A percentile compares a stretch with the other conserved stretches of the same genome.
Evolutionary conservation across 2,888 invertebrate genomes (phyloP).

Genomic region (Acanthosepion esculentum): DNA sequence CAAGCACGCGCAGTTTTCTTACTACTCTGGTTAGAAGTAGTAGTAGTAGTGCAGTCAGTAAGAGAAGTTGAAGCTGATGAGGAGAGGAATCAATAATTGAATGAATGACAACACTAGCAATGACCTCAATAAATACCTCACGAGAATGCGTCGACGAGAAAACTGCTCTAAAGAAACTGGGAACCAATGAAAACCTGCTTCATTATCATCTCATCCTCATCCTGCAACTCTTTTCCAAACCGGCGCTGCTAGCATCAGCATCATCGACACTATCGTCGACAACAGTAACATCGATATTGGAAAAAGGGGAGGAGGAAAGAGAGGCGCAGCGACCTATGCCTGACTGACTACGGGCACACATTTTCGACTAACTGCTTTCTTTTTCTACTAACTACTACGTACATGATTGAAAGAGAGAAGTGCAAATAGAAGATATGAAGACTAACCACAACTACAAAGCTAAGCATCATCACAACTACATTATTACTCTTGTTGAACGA

Average conservation of each 20-base stretch:
- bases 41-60: neutral
- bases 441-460: neutral
- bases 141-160: conserved; percentile 45
- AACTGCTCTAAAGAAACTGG: conserved; percentile 43
- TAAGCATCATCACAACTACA: neutral
- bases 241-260: neutral
- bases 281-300: neutral
- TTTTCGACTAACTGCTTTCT: neutral
- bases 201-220: neutral
- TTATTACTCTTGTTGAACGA: neutral
- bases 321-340: neutral
- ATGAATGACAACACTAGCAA: conserved; percentile 48
- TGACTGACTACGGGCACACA: neutral
- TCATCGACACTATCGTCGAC: neutral
- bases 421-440: neutral
- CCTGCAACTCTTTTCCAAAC: conserved; percentile 24
- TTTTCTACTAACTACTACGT: neutral
- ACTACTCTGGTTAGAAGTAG: neutral
- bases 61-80: conserved; percentile 36
- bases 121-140: conserved; percentile 49
- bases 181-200: conserved; percentile 45
- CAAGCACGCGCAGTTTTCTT: conserved; percentile 23
- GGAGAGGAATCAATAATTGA: conserved; percentile 47
- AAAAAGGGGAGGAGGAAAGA: neutral
- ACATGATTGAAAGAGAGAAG: conserved; percentile 14